A percentile compares a stretch with the other conserved stretches of the same genome.
phyloP scores from a whole-genome alignment of 2,113 vertebrate species.

The Pedetes capensis region DNA sequence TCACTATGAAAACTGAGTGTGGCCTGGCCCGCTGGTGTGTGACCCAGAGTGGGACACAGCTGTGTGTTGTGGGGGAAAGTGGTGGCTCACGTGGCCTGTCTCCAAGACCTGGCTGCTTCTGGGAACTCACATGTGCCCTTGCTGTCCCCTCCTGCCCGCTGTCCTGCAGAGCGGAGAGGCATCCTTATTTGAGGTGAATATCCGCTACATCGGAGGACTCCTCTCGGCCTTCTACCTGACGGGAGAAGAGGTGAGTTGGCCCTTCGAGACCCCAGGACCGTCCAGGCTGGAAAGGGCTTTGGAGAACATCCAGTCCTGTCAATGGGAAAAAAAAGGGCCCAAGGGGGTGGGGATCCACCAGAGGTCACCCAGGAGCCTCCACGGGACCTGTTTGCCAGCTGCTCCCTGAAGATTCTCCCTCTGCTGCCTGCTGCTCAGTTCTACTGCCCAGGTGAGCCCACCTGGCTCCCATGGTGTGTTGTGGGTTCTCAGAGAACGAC shows the following conservation, averaged over 20 bases:
- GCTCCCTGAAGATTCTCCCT: neutral
- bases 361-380: neutral
- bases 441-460: neutral
- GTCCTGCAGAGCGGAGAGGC: slow-evolving; percentile 93
- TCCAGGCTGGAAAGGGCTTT: neutral
- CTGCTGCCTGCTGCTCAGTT: neutral
- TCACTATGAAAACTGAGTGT: neutral
- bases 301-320: neutral
- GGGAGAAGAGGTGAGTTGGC: slow-evolving; percentile 59
- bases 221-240: slow-evolving; percentile 77
- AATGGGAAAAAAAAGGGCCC: neutral
- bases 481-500: neutral
- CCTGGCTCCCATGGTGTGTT: neutral
- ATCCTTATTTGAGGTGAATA: slow-evolving; percentile 98
- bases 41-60: neutral
- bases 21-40: neutral
- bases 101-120: neutral
- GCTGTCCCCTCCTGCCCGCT: neutral
- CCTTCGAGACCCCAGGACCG: neutral
- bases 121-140: neutral
- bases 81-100: neutral
- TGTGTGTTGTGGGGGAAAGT: neutral
- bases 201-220: slow-evolving; percentile 95
- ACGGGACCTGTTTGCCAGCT: neutral
- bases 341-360: neutral